Percentiles rank a stretch among this genome's conserved stretches.
These are phyloP conservation scores for Diachasmimorpha longicaudata DNA, from an alignment of 1,140 invertebrate species.

Conservation along the genomic window DNA sequence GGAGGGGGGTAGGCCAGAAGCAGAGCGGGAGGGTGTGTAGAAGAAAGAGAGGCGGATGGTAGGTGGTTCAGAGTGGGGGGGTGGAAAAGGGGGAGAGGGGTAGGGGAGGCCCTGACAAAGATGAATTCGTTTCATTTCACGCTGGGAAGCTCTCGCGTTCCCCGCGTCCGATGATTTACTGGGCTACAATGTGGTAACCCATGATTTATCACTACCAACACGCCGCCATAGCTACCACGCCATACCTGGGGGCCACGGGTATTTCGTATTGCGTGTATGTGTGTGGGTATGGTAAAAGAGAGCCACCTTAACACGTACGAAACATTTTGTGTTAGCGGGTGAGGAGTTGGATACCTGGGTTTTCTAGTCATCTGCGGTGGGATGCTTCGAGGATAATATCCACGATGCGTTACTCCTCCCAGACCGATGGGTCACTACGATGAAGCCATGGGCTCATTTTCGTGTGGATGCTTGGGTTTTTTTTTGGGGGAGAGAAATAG, in stretches of 20 bases:
- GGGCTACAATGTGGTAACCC: conserved; percentile 73
- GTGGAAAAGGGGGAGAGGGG: conserved; percentile 39
- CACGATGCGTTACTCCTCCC: too few species aligned
- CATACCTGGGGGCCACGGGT: conserved; percentile 40
- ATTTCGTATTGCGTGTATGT: not conserved
- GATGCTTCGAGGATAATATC: not conserved
- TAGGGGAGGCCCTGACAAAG: conserved; percentile 60
- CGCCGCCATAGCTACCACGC: conserved; percentile 44
- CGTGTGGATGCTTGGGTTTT: too few species aligned
- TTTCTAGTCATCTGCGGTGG: not conserved
- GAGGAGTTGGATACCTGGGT: not conserved
- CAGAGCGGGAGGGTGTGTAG: conserved; percentile 31
- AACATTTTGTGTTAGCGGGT: not conserved
- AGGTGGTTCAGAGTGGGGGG: conserved; percentile 34
- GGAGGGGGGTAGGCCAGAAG: conserved; percentile 27
- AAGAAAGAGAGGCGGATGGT: conserved; percentile 54
- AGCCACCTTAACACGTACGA: not conserved
- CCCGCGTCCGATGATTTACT: conserved; percentile 69
- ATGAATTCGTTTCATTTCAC: conserved; percentile 67
- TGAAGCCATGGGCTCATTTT: too few species aligned
- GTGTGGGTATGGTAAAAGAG: not conserved
- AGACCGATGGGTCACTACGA: too few species aligned
- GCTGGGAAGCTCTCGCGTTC: conserved; percentile 66
- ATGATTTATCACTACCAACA: conserved; percentile 68
- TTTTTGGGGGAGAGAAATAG: too few species aligned